These are phyloP conservation scores for Zosterops lateralis DNA, from an alignment of 2,113 vertebrate species.

Conservation along the genomic window DNA sequence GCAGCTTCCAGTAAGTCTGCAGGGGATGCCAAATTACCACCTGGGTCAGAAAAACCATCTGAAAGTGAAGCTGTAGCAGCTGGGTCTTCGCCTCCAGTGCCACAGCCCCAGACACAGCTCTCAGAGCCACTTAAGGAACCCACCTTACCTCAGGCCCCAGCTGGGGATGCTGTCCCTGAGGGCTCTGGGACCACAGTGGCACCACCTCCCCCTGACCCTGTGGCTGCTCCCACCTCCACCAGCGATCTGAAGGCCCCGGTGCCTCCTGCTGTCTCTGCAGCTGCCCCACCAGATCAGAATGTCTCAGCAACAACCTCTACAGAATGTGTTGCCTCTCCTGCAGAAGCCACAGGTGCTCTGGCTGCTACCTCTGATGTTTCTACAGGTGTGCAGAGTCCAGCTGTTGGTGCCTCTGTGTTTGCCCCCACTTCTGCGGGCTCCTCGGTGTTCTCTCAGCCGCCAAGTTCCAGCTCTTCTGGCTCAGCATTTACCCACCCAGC, in stretches of 20 bases:
- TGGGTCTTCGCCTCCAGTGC: neutral
- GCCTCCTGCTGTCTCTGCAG: neutral
- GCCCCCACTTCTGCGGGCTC: constrained; percentile 43
- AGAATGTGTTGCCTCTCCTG: neutral
- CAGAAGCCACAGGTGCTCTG: neutral
- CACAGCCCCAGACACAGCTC: constrained; percentile 2
- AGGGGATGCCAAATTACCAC: constrained; percentile 41
- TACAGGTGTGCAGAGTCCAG: neutral
- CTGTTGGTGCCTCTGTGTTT: constrained; percentile 25
- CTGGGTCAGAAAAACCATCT: constrained; percentile 50
- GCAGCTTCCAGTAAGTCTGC: neutral
- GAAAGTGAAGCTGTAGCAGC: neutral
- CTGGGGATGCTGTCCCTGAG: neutral
- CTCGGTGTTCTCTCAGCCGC: constrained; percentile 51
- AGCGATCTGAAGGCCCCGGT: constrained; percentile 1
- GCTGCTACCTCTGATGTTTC: neutral
- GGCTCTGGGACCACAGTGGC: neutral
- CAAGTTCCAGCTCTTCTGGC: constrained; percentile 41
- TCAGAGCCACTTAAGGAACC: constrained; percentile 25
- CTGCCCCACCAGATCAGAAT: neutral
- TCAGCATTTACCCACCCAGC: constrained; percentile 74
- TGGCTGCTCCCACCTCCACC: neutral
- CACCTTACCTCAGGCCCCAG: neutral
- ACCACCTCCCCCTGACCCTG: neutral
- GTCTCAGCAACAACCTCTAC: neutral